Base-by-base conservation (phyloP, 2,113 vertebrate species). In the Scomber scombrus region DNA sequence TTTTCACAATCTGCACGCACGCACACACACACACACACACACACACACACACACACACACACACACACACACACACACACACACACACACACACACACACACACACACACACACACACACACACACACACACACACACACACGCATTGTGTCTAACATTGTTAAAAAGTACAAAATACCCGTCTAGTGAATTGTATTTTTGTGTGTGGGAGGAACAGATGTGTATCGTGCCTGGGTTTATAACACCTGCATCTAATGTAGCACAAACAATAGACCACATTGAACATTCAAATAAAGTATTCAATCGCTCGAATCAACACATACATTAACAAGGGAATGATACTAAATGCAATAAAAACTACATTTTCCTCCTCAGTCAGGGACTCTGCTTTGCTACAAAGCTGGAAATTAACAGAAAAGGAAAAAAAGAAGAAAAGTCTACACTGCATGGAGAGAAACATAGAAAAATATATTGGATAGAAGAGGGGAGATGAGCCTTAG, bases 401-500 rank as follows among this genome's bases (percentile, higher is more conserved):
- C 4, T n/a, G 68, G 43, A 40, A 9, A 31, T 49, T 21, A 21
- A 19, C 4, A 49, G 1, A 18, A 66, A 65, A 50, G 3, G 13
- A 34, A 1, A 3, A 14, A 34, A 18, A 61, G 26, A 23, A 18
- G 1, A 11, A 9, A 18, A 54, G n/a, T 2, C 15, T 19, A 47
- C 13, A n/a, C 40, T 40, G 8, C 7, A 40, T 40, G 7, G 7
- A 75, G 29, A 58, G 23, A 57, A 11, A 67, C 14, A 55, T 18
- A 49, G 26, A 23, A 23, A 55, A 16, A 26, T 4, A 49, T 66
- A 69, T 26, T 56, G 19, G 23, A 68, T 4, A 29, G 11, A 57
- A 60, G 14, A 15, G 54, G 3, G 14, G 18, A 18, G 79, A 75
- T 75, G 78, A 87, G 86, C 62, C 64, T 55, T 0, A 50, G 61